phyloP scores from a whole-genome alignment of 37 sponge, comb jelly and placozoan genomes.

The Crambe crambe region DNA sequence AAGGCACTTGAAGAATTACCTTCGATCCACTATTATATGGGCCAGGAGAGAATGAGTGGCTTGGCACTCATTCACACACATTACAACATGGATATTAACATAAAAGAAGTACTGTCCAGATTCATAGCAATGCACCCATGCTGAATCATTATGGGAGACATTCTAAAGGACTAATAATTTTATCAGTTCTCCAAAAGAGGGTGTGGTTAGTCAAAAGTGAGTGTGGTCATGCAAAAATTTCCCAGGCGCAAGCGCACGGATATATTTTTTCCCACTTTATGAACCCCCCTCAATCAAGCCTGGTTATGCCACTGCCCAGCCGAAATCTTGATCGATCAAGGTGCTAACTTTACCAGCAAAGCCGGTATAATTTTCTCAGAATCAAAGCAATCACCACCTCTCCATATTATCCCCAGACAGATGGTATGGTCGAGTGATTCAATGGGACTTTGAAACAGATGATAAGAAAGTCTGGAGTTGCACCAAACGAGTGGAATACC shows the following conservation, averaged over 20 bases:
- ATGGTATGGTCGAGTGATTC: too few relatives aligned
- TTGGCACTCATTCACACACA: conserved; percentile 2
- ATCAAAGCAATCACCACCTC: too few relatives aligned
- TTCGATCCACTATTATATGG: neutral
- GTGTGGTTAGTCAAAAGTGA: neutral
- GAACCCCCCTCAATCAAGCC: conserved; percentile 1
- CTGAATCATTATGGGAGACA: neutral
- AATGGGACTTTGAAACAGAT: too few relatives aligned
- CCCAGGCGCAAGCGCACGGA: neutral
- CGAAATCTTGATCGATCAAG: too few relatives aligned
- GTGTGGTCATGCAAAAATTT: neutral
- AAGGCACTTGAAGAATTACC: neutral
- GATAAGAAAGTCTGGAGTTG: too few relatives aligned
- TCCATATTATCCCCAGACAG: too few relatives aligned
- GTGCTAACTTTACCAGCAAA: too few relatives aligned
- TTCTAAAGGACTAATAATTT: neutral
- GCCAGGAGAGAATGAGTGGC: neutral
- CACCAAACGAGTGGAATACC: too few relatives aligned
- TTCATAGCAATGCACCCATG: conserved; percentile 7
- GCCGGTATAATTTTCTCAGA: too few relatives aligned
- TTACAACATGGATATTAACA: neutral
- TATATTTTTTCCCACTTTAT: neutral
- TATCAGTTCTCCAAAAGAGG: neutral
- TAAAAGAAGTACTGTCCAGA: neutral
- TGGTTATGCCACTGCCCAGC: conserved; percentile 3